Evolutionary conservation across 2,113 vertebrate genomes (phyloP).

Genomic region (Chinchilla lanigera): DNA sequence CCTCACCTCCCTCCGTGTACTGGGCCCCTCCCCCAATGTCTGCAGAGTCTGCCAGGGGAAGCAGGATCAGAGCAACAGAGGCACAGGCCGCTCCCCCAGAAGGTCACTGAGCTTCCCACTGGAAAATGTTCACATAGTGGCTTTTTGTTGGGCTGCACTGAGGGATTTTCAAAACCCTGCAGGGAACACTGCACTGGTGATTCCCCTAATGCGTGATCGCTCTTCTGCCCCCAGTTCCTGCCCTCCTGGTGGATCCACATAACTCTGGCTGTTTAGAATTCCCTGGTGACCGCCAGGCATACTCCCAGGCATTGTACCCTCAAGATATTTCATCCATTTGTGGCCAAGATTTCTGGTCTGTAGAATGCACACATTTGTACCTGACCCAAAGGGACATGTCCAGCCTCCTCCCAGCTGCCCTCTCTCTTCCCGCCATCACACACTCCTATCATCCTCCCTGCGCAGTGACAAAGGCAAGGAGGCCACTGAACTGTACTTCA

Average conservation of each 20-base stretch:
- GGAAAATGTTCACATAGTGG: too few relatives aligned
- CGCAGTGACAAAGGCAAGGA: background rate
- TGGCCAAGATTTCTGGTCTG: background rate
- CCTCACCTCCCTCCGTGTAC: too few relatives aligned
- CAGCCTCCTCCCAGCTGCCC: too few relatives aligned
- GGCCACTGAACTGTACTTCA: background rate
- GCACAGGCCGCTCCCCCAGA: background rate
- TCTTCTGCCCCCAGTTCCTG: background rate
- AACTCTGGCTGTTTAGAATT: background rate
- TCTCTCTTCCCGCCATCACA: background rate
- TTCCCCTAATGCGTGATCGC: background rate
- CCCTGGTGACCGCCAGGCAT: too few relatives aligned
- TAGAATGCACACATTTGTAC: background rate
- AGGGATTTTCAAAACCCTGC: background rate
- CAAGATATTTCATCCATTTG: background rate
- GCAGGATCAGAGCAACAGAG: background rate
- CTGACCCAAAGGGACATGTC: background rate
- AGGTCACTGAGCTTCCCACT: background rate
- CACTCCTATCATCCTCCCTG: background rate
- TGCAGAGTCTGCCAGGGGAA: too few relatives aligned
- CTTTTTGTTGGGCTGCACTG: background rate
- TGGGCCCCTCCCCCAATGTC: too few relatives aligned
- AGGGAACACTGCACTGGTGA: background rate
- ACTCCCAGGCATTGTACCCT: background rate
- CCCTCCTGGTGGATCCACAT: too few relatives aligned